Conservation (phyloP, 2,113 vertebrate genomes). For the Sinocyclocheilus rhinocerous region DNA sequence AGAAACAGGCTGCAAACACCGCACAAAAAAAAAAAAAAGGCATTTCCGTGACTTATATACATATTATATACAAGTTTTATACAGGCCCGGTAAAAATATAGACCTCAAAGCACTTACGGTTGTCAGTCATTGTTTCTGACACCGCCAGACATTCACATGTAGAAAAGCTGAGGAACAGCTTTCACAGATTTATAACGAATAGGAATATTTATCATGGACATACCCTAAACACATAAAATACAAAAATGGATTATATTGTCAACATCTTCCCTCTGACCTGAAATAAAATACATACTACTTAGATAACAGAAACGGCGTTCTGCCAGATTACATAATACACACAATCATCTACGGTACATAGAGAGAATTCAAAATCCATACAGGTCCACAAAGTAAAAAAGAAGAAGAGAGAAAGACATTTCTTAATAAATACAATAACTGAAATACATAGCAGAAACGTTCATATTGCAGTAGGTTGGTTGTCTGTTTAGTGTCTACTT, state of each 20-base stretch:
- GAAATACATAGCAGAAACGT: constrained; percentile 66
- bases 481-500: constrained; percentile 70
- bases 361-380: constrained; percentile 58
- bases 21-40: constrained; percentile 70
- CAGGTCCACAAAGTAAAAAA: constrained; percentile 54
- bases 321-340: constrained; percentile 66
- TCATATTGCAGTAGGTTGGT: constrained; percentile 69
- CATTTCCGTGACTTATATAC: constrained; percentile 81
- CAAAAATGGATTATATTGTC: constrained; percentile 67
- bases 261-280: constrained; percentile 47
- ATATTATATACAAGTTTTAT: constrained; percentile 73
- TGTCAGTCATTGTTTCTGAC: constrained; percentile 64
- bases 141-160: constrained; percentile 72
- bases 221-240: constrained; percentile 64
- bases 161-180: constrained; percentile 68
- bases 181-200: constrained; percentile 63
- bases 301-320: constrained; percentile 68
- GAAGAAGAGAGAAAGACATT: constrained; percentile 23
- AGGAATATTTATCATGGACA: constrained; percentile 65
- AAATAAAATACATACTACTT: constrained; percentile 62
- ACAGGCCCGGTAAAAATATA: constrained; percentile 77
- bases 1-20: constrained; percentile 73
- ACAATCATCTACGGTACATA: constrained; percentile 68
- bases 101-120: constrained; percentile 68
- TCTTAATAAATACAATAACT: constrained; percentile 72